Evolutionary conservation across 2,888 invertebrate species (phyloP), one percentile per base, ranked within the genome.

Genomic region (Lithophane leautieri): DNA sequence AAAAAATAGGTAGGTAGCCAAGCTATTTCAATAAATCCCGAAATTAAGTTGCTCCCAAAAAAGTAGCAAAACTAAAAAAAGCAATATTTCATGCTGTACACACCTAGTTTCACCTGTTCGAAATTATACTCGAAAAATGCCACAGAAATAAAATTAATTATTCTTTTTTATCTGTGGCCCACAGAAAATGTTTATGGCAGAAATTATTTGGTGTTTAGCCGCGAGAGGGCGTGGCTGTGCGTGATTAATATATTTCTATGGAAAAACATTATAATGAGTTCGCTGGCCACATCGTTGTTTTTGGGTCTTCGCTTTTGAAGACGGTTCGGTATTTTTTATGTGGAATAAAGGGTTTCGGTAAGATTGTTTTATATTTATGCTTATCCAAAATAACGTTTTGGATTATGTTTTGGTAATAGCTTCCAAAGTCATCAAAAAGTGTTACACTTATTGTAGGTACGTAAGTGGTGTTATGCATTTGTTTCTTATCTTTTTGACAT

Each of bases 161-260:
- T 93, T 93, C 90, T 93, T 85, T 89, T 95, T 95, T 94, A 89
- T 91, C 93, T 90, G 89, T 82, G 84, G 87, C 89, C 89, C 92
- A 90, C 91, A 92, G 88, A 90, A 90, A 93, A 94, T 94, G 93
- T 93, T 91, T 95, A 92, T 91, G 92, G 94, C 95, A 94, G 93
- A 95, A 95, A 95, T 96, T 95, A 96, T 96, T 96, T 96, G 95
- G 96, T 95, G 93, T 95, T 96, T 96, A 95, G 94, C 95, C 95
- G 95, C 92, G 90, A 91, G 94, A 90, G 94, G 96, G 96, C 95
- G 96, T 90, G 94, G 95, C 88, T 72, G 82, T 86, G 85, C 88
- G 91, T 95, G 95, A 96, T 96, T 96, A 95, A 96, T 96, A 95
- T 94, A 95, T 94, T 95, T 95, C 94, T 95, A 94, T 93, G 93